Evolutionary conservation across 2,113 vertebrate genomes (phyloP).

Genomic region (Psilopsiagon aymara): DNA sequence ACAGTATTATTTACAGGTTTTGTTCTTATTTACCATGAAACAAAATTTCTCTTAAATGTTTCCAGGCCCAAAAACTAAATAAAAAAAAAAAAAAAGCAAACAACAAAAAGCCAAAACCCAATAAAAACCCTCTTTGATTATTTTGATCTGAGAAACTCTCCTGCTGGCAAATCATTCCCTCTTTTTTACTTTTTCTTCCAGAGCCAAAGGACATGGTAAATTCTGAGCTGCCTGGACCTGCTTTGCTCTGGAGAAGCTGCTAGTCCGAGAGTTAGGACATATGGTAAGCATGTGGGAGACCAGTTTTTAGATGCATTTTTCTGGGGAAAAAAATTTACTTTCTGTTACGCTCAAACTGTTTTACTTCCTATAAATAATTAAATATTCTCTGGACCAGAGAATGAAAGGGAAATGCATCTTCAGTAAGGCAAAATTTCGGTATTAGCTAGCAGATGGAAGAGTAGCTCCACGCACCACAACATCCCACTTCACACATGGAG

Average conservation of each 20-base stretch:
- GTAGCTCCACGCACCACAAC: neutral
- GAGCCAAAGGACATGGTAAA: constrained; percentile 48
- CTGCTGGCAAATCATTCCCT: constrained; percentile 46
- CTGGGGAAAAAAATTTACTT: neutral
- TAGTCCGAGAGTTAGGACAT: neutral
- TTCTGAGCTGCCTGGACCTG: constrained; percentile 26
- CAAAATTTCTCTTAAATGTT: constrained; percentile 47
- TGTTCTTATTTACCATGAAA: constrained; percentile 25
- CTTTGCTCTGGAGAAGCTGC: neutral
- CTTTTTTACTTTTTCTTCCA: constrained; percentile 33
- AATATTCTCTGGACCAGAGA: neutral
- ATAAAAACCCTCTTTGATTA: constrained; percentile 16
- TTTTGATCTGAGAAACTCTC: constrained; percentile 59
- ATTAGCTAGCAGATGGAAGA: constrained; percentile 6
- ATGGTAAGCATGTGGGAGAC: constrained; percentile 47
- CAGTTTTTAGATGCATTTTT: neutral
- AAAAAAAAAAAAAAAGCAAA: neutral
- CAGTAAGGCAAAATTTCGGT: neutral
- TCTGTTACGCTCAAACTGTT: neutral
- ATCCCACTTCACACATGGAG: neutral
- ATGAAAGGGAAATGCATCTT: neutral
- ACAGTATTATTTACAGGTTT: neutral
- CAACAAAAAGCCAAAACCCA: neutral
- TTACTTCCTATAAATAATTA: constrained; percentile 40
- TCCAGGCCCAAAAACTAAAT: neutral